Percentiles rank a stretch among this genome's conserved stretches.
These are phyloP conservation scores for Drosophila hydei DNA, from an alignment of 1,140 invertebrate species.

Conservation along the genomic window DNA sequence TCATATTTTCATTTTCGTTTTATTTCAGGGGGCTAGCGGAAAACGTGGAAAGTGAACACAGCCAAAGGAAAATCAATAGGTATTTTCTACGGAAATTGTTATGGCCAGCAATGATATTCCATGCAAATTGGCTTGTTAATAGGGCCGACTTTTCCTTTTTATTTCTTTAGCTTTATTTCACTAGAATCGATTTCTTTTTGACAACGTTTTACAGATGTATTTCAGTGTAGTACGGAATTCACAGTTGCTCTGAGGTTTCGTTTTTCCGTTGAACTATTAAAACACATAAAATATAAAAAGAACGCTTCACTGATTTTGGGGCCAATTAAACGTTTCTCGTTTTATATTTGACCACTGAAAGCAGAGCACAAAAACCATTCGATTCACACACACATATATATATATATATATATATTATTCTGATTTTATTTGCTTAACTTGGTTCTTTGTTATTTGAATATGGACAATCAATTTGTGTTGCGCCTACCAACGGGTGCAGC, in stretches of 20 bases:
- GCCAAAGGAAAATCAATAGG: conserved; percentile 65
- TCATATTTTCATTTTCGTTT: conserved; percentile 53
- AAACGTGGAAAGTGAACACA: conserved; percentile 19
- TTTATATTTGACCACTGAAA: conserved; percentile 65
- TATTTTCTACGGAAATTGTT: conserved; percentile 38
- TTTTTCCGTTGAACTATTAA: not conserved
- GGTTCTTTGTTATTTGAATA: conserved; percentile 15
- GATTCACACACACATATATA: conserved; percentile 9
- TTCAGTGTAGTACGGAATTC: not conserved
- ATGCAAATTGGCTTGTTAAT: conserved; percentile 40
- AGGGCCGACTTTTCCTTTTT: conserved; percentile 4
- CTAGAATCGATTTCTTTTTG: conserved; percentile 1
- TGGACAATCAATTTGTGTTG: conserved; percentile 63
- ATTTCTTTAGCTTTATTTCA: conserved; percentile 16
- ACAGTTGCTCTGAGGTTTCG: conserved; percentile 1
- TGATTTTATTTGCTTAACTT: conserved; percentile 1
- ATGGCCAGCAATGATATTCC: conserved; percentile 9
- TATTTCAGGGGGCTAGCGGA: conserved; percentile 16
- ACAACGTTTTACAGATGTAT: not conserved
- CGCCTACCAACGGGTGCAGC: conserved; percentile 57
- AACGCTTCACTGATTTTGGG: conserved; percentile 70
- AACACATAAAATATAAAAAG: conserved; percentile 8
- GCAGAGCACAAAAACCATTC: conserved; percentile 17
- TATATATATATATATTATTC: conserved; percentile 17
- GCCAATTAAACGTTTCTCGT: conserved; percentile 72